Evolutionary conservation across 2,797 vertebrate genomes (phyloP).

Genomic region (Tokudaia tokunoshimensis): DNA sequence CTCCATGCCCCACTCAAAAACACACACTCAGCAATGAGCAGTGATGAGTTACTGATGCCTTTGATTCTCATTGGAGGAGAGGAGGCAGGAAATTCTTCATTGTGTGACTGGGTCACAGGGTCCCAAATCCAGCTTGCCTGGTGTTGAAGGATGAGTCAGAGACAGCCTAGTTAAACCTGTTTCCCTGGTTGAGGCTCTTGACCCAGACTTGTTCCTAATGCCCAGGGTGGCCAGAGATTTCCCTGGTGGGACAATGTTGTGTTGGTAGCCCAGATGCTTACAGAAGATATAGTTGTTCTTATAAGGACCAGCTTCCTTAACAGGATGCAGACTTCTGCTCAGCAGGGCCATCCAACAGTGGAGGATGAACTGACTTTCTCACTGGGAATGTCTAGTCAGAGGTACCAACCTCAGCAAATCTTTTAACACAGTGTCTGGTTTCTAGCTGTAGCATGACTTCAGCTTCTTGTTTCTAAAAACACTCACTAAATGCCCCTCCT

Average conservation of each 20-base stretch:
- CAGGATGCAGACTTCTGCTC: not conserved
- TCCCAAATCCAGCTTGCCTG: not conserved
- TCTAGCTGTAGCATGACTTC: not conserved
- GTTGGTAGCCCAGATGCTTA: not conserved
- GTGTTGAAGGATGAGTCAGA: slow-evolving; percentile 23
- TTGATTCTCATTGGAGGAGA: not conserved
- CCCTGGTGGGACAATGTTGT: not conserved
- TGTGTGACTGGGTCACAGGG: not conserved
- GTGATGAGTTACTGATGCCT: not conserved
- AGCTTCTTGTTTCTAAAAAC: not conserved
- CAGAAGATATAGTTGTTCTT: not conserved
- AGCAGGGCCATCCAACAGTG: too few species aligned
- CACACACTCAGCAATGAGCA: not conserved
- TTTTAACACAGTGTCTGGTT: not conserved
- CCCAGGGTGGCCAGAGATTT: not conserved
- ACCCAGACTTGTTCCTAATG: not conserved
- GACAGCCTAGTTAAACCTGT: slow-evolving; percentile 48
- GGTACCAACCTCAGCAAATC: not conserved
- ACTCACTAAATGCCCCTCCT: not conserved
- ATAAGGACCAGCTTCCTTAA: not conserved
- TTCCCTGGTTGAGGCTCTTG: slow-evolving; percentile 24
- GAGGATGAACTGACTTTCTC: not conserved
- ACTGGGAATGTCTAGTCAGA: not conserved
- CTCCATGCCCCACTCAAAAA: not conserved
- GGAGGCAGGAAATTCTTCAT: slow-evolving; percentile 7